Evolutionary conservation across 2,888 invertebrate genomes (phyloP), one percentile per base, ranked within the genome.

Genomic region (Chalcosyrphus nemorum): DNA sequence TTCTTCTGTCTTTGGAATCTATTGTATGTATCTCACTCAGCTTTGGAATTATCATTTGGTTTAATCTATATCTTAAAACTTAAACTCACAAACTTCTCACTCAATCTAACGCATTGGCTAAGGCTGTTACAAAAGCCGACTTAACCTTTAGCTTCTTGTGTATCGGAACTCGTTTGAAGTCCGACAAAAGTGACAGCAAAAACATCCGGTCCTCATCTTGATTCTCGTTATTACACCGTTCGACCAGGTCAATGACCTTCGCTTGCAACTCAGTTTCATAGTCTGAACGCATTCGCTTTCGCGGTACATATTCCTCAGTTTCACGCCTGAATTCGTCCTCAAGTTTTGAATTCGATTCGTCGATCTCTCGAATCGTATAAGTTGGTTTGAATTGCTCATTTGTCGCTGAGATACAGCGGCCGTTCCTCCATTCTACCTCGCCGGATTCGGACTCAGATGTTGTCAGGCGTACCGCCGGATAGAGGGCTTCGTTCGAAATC

Each of bases 171-270:
- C 86, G 75, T 17, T 86, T 87, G 19, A 88, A 85, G 15, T 88
- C 87, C 0, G 87, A 86, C 32, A 88, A 86, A 27, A 88, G 76
- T 4, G 87, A 87, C 21, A 88, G 43, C 27, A 88, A 47, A 80
- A 88, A 88, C 87, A 88, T 88, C 11, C 87, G 86, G 80, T 88
- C 87, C 56, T 87, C 87, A 47, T 88, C 87, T 9, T 82, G 72
- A 0, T 74, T 61, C 9, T 87, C 87, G 6, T 61, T 72, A 7
- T 86, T 68, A 24, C 54, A 71, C 5, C 81, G 86, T n/a, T 80
- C 74, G 0, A 84, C 52, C 11, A 84, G 45, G 0, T 80, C 70
- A 6, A 43, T 13, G 6, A 84, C 27, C n/a, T 68, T 84, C 5
- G 45, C 11, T 6, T 80, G 43, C 24, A 84, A 57, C 7, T 80